Conservation (phyloP, 2,888 invertebrate species). For the Scaptomyza caliginosa region DNA sequence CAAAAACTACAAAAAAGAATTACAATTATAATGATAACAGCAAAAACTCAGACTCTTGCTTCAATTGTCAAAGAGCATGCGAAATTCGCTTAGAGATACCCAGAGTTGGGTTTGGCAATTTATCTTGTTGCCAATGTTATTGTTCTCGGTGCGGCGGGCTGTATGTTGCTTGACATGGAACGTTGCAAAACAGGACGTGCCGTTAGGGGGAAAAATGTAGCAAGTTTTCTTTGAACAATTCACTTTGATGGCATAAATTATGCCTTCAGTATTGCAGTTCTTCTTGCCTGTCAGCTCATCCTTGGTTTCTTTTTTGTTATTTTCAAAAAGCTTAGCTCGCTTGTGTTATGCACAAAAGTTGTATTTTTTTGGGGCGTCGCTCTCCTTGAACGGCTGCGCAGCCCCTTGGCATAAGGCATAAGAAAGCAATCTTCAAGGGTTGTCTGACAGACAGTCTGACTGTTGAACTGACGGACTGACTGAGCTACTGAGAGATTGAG, state of each 20-base stretch:
- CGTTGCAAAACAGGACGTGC: slow-evolving; percentile 43
- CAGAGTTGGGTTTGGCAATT: slow-evolving; percentile 39
- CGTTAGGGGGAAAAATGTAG: slow-evolving; percentile 62
- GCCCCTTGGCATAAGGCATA: slow-evolving; percentile 67
- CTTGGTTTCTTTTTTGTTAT: neutral
- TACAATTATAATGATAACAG: neutral
- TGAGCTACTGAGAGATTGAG: slow-evolving; percentile 4
- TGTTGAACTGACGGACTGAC: slow-evolving; percentile 12
- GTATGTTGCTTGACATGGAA: slow-evolving; percentile 39
- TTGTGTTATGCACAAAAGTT: slow-evolving; percentile 67
- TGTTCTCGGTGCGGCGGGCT: slow-evolving; percentile 58
- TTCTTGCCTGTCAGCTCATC: slow-evolving; percentile 53
- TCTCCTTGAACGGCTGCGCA: slow-evolving; percentile 48
- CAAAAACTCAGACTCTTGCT: no score
- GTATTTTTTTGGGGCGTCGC: slow-evolving; percentile 28
- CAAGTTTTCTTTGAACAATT: slow-evolving; percentile 72
- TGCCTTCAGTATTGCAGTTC: slow-evolving; percentile 74
- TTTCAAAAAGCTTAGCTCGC: slow-evolving; percentile 61
- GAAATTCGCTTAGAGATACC: slow-evolving; percentile 34
- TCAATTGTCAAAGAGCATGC: slow-evolving; percentile 44
- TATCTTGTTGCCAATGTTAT: slow-evolving; percentile 59
- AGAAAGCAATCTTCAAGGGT: slow-evolving; percentile 79
- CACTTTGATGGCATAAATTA: slow-evolving; percentile 79
- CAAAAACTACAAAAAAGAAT: neutral
- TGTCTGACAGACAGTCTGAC: slow-evolving; percentile 63